phyloP scores from a whole-genome alignment of 30 jellyfish, hydroid and myxozoan species.

The Morbakka virulenta region DNA sequence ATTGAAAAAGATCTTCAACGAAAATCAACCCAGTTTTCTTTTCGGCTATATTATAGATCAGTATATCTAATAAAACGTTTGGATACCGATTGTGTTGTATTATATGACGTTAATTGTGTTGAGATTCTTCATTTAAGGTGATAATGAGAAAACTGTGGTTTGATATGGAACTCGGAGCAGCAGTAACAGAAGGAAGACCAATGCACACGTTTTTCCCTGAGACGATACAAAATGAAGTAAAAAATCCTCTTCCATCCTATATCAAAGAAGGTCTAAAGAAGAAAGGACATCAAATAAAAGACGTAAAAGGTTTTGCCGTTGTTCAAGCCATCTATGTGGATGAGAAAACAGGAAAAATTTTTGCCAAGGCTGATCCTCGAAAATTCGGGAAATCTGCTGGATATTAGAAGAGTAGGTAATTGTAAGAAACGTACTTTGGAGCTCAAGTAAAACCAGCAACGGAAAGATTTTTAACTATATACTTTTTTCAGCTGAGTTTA shows the following conservation, averaged over 20 bases:
- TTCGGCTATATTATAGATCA: too few species aligned
- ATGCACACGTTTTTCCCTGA: slow-evolving; percentile 74
- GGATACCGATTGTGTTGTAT: too few species aligned
- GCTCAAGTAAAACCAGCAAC: too few species aligned
- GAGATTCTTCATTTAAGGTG: slow-evolving; percentile 67
- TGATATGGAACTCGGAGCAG: slow-evolving; percentile 76
- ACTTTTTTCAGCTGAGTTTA: too few species aligned
- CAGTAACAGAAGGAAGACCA: slow-evolving; percentile 83
- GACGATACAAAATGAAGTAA: slow-evolving; percentile 69
- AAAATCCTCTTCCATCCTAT: slow-evolving; percentile 31
- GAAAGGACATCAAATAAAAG: slow-evolving; percentile 63
- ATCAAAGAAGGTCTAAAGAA: slow-evolving; percentile 62
- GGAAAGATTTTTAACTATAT: too few species aligned
- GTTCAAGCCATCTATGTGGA: slow-evolving; percentile 87
- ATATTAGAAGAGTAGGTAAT: too few species aligned
- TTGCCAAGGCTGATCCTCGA: slow-evolving; percentile 90
- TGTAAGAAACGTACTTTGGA: too few species aligned
- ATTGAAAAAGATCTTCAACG: too few species aligned
- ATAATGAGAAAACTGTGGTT: slow-evolving; percentile 86
- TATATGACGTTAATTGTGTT: neutral
- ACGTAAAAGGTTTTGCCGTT: slow-evolving; percentile 58
- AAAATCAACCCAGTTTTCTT: too few species aligned
- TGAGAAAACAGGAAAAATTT: slow-evolving; percentile 38
- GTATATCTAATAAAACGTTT: too few species aligned
- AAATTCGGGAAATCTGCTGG: slow-evolving; percentile 95